Percentiles rank a stretch among this genome's conserved stretches.
phyloP scores from a whole-genome alignment of 1,140 invertebrate species.

The Rhagoletis pomonella region DNA sequence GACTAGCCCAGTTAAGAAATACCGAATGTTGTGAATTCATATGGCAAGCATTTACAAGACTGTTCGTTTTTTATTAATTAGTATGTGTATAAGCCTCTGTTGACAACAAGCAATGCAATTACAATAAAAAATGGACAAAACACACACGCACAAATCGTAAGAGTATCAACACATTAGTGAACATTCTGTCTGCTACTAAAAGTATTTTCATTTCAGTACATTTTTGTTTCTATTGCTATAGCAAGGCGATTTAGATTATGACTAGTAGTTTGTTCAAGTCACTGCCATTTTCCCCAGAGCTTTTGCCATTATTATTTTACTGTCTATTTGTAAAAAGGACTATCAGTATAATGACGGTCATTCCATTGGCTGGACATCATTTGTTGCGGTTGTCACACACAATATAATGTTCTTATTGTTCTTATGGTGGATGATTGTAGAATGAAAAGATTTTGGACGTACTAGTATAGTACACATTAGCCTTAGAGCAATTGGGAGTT shows the following conservation, averaged over 20 bases:
- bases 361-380: constrained; percentile 39
- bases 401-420: background rate
- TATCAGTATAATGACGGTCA: constrained; percentile 45
- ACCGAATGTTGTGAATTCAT: too few relatives aligned
- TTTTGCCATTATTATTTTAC: background rate
- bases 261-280: constrained; percentile 20
- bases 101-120: constrained; percentile 17
- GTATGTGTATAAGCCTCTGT: background rate
- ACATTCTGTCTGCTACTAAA: too few relatives aligned
- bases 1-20: too few relatives aligned
- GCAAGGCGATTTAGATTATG: constrained; percentile 28
- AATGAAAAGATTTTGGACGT: background rate
- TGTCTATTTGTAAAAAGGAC: constrained; percentile 33
- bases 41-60: too few relatives aligned
- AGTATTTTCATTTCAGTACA: too few relatives aligned
- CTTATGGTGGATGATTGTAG: background rate
- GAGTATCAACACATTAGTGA: background rate
- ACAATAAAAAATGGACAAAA: constrained; percentile 22
- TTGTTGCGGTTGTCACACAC: constrained; percentile 43
- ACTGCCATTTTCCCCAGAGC: background rate
- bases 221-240: too few relatives aligned
- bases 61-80: too few relatives aligned
- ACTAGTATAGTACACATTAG: background rate
- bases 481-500: background rate
- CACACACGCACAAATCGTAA: background rate